Base-by-base conservation (phyloP, 2,797 vertebrate genomes). In the Dipus sagitta region DNA sequence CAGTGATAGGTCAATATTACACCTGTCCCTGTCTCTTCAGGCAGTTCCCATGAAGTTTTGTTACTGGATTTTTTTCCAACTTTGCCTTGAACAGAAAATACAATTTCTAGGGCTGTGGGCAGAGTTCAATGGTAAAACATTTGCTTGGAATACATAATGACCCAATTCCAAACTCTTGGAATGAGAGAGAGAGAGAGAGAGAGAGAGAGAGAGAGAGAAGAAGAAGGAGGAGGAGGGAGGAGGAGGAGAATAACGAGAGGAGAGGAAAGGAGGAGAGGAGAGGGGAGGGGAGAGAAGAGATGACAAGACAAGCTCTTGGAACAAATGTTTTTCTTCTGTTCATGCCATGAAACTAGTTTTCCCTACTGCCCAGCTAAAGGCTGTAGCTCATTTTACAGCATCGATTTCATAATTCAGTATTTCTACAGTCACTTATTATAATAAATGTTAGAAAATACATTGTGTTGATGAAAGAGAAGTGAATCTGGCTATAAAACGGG, bases 331-430 rank as follows among this genome's bases (percentile, higher is more conserved):
- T 75, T 85, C 21, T 60, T 34, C 42, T 26, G 17, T 26, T 28
- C 47, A n/a, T 23, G 52, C 64, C 42, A 54, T 81, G 54, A 77
- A 77, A 38, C 38, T 26, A 72, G 60, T 94, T 85, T 89, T 92
- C 75, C 89, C 67, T 24, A 2, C 58, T 34, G 58, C 47, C 78
- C 77, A 64, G n/a, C 8, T 52, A 82, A 79, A 93, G 47, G 30
- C 32, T 90, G 1, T 18, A n/a, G 26, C 64, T 96, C 81, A 91
- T 84, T 95, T 92, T 77, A 70, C 7, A 94, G 42, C 82, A 94
- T 34, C 68, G 87, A 90, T 94, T 94, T 92, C 84, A 90, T 90
- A 91, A 64, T 91, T 90, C 47, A 60, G 62, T 42, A 76, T 88
- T 82, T 90, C 85, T 86, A 76, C 17, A 62, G 84, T 54, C 79